Base-by-base conservation (phyloP, 2,888 invertebrate genomes). In the Hybos culiciformis region DNA sequence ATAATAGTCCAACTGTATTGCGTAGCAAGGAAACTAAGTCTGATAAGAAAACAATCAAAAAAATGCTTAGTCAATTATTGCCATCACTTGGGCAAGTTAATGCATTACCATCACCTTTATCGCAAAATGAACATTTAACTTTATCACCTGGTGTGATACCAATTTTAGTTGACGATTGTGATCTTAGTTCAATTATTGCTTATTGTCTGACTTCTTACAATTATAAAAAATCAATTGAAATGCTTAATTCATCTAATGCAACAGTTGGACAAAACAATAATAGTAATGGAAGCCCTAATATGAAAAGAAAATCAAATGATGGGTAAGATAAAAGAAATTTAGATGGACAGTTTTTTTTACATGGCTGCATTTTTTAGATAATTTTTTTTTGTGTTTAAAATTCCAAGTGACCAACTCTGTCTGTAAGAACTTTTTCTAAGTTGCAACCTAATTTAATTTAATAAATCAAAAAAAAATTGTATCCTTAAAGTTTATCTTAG, bases 181-280 rank as follows among this genome's bases (percentile, higher is more conserved):
- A 90, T 61, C 78, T 82, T 0, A 84, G 86, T 49, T 88, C 87
- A 0, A 80, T 91, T 41, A 83, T 92, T 46, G 85, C 90, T 0
- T 87, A 85, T 57, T 78, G 85, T 1, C 65, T 92, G 18, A 78
- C 78, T 45, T 81, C 81, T 0, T 63, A 63, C 12, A 83, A 84
- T 41, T 86, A 87, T 57, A 78, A 77, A 51, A 72, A 70, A 39
- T 63, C 71, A 2, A 58, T 80, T n/a, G 71, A 72, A 14, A 75
- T 73, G 33, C 48, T 56, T 5, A 43, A 43, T 41, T 33, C 46
- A 15, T 31, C 36, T n/a, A 39, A 47, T 34, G 49, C 46, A n/a
- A 43, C 36, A 11, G 47, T 34, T 6, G 40, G 32, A n/a, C 47
- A 48, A 18, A 29, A 46, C 12, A 55, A 51, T 29, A 29, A 40